Base-by-base conservation (phyloP, 2,113 vertebrate species). In the Kobus ellipsiprymnus region DNA sequence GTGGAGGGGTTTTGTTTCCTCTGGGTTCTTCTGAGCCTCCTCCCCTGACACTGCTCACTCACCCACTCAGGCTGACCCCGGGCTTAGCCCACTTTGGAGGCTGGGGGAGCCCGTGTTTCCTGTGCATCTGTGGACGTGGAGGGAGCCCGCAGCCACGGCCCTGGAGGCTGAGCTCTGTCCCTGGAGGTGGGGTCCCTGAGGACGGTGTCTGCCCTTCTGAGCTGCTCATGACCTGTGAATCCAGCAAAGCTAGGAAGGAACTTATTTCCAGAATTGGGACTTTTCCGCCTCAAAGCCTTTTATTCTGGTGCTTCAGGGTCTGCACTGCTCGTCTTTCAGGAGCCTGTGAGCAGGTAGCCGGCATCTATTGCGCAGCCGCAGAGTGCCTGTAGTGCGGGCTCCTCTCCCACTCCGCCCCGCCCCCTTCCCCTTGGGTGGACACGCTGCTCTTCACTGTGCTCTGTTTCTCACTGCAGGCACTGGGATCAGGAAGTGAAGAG, bases 321-420 rank as follows among this genome's bases (percentile, higher is more conserved):
- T 16, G 3, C 44, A 48, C 25, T 0, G 7, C 25, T 78, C 3
- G 0, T 27, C 40, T 29, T 16, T 29, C 44, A 78, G 74, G 44
- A 78, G 74, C 8, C 64, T 21, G 17, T 11, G 64, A 2, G 17
- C 33, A 67, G 64, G 50, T 15, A 8, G 30, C 40, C 71, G 15
- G 25, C 74, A 14, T 4, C 13, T 30, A 2, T 2, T 1, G 14
- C 25, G 5, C 67, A 60, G 2, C 21, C 10, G 3, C 36, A 74
- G 67, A 74, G 36, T 5, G 0, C 10, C 36, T 11, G 64, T 36
- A 36, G 19, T 25, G n/a, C 6, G 6, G n/a, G n/a, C 36, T 2
- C 2, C 0, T 11, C n/a, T 40, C 2, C 67, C 67, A 40, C 67
- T 40, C 67, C 0, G 4, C n/a, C 10, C 8, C 10, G 0, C 10